Evolutionary conservation across 2,113 vertebrate species (phyloP).

Genomic region (Bothrops jararaca): DNA sequence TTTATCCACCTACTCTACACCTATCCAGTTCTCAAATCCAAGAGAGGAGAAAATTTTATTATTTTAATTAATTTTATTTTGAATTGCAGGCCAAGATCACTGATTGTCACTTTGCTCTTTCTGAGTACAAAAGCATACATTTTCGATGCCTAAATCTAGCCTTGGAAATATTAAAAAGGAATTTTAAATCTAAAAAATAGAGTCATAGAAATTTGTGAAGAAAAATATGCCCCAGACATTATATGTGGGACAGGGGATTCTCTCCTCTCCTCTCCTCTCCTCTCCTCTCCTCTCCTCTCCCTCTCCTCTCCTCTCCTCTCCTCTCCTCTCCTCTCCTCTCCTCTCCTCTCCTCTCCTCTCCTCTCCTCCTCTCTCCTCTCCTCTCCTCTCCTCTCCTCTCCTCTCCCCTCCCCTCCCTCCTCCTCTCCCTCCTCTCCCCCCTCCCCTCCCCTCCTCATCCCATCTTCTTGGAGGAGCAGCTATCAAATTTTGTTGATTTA

Average conservation of each 20-base stretch:
- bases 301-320: no score
- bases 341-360: no score
- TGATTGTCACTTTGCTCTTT: background rate
- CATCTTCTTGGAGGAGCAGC: background rate
- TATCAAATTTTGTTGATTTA: background rate
- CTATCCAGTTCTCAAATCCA: background rate
- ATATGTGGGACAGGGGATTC: background rate
- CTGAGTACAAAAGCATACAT: background rate
- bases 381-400: background rate
- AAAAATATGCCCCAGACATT: background rate
- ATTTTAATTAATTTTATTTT: background rate
- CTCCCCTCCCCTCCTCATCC: background rate
- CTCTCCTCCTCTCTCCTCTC: no score
- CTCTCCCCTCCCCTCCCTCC: no score
- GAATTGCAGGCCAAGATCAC: background rate
- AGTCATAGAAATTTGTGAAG: background rate
- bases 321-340: no score
- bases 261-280: no score
- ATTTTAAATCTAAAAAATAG: background rate
- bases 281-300: background rate
- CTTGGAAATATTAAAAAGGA: background rate
- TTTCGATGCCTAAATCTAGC: background rate
- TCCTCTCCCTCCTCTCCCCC: no score
- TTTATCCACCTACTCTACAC: background rate
- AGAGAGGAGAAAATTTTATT: background rate